Evolutionary conservation across 2,113 vertebrate genomes (phyloP), one percentile per base, ranked within the genome.

Genomic region (Salvelinus fontinalis): DNA sequence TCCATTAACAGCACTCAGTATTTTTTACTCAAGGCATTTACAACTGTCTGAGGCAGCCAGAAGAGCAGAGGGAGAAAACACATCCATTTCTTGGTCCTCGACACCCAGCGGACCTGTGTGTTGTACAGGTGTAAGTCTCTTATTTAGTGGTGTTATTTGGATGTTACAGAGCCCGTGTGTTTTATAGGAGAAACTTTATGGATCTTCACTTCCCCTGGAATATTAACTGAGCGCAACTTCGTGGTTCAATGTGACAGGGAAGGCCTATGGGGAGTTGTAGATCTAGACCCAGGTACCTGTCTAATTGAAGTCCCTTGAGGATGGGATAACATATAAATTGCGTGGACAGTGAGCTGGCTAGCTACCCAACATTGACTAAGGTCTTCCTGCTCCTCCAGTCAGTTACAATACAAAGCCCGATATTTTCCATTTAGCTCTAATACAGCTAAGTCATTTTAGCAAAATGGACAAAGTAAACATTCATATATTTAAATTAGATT

Each of bases 1-100:
- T 97, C 95, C 95, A 96, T 97, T 99, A 98, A 95, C 93, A 92
- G 91, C 87, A 92, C 93, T 95, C 92, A 90, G 93, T 93, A 94
- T 83, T 87, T 81, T 78, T 95, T 92, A 95, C 95, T 93, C 90
- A 76, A 89, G 91, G 93, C 92, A 82, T 95, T 97, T 96, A 95
- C 94, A 92, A 94, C 94, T 91, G 93, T 94, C 93, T 93, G 89
- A 70, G 65, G 90, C 92, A 90, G 89, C 75, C 78, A 3, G 69
- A 75, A n/a, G 39, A 60, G 29, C 44, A 60, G 60, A n/a, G 22
- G 20, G 60, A 26, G 89, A 88, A 90, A 93, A 90, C 89, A 92
- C 90, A 89, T 90, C 93, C 75, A 65, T 90, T 44, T 91, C 82
- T 65, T 87, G 84, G 79, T 83, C 49, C 80, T 34, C 14, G 5